Base-by-base conservation (phyloP, 2,888 invertebrate genomes). In the Andrena haemorrhoa region DNA sequence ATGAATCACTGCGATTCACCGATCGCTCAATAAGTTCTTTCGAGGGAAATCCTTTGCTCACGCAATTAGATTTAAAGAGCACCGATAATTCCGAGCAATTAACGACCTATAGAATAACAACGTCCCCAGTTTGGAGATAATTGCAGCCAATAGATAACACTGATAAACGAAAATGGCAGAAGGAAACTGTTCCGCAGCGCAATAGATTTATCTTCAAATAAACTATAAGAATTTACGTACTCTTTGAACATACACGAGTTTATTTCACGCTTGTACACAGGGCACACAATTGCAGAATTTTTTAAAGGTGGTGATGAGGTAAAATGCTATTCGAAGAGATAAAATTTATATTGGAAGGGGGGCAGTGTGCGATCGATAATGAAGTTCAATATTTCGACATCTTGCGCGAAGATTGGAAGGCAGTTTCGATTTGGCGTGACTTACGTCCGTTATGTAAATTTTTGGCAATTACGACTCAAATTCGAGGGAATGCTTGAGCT, bases 391-490 rank as follows among this genome's bases (percentile, higher is more conserved):
- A 76, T 83, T 77, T 77, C 65, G 31, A 71, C 53, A 68, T 72
- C 31, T 20, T 53, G 29, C 8, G 12, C 23, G 23, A 53, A 63
- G 29, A 75, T 60, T 69, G 26, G 47, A 68, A 51, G 26, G 26
- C 75, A 78, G 49, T 56, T 79, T 56, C 75, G 56, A 61, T 75
- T 49, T 84, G 79, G 83, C 79, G 68, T 79, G 68, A 71, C 72
- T 26, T 68, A 51, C 29, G 51, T 33, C 33, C 51, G 71, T 83
- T 83, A 78, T 56, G 79, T 83, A 83, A 82, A 83, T 71, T 79
- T 84, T 84, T 84, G 83, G 83, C 83, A 84, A 84, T 84, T 78
- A 73, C 60, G 23, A 70, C 64, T 71, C 51, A 70, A 83, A 79
- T 60, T 65, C 51, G 70, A 56, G 64, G 69, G 41, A 73, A 73